phyloP scores from a whole-genome alignment of 2,797 vertebrate genomes.

The Loriculus beryllinus region DNA sequence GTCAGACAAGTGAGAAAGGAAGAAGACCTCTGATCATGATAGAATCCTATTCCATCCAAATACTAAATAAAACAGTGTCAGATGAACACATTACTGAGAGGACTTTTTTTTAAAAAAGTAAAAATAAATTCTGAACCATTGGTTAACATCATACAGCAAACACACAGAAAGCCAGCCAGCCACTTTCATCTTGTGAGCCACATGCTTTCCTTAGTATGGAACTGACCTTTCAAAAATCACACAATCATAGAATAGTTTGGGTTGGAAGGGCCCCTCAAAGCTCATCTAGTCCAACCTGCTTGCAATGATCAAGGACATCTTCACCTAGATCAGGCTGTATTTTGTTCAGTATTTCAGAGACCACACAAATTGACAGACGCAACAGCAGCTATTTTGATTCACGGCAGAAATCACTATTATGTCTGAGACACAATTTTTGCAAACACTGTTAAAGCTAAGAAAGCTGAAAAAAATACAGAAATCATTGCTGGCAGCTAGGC shows the following conservation, averaged over 20 bases:
- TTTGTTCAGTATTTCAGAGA: neutral
- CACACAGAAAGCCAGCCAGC: neutral
- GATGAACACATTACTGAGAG: neutral
- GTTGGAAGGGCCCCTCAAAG: neutral
- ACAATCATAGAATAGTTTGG: neutral
- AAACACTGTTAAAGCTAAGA: neutral
- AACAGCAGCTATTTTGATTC: neutral
- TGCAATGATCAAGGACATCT: neutral
- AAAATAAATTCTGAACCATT: neutral
- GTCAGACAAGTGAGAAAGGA: neutral
- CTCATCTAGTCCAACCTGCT: neutral
- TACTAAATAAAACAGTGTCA: neutral
- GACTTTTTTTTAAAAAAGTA: neutral
- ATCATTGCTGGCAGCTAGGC: neutral
- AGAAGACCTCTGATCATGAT: neutral
- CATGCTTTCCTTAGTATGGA: neutral
- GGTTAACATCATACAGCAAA: neutral
- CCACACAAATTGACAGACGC: rapidly evolving
- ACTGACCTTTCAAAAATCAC: neutral
- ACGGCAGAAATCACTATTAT: neutral
- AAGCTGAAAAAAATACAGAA: neutral
- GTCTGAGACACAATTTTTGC: neutral
- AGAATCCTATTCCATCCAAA: neutral
- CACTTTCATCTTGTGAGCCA: neutral
- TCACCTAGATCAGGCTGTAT: neutral